Base-by-base conservation (phyloP, 2,797 vertebrate genomes). In the Rhynchotus rufescens region DNA sequence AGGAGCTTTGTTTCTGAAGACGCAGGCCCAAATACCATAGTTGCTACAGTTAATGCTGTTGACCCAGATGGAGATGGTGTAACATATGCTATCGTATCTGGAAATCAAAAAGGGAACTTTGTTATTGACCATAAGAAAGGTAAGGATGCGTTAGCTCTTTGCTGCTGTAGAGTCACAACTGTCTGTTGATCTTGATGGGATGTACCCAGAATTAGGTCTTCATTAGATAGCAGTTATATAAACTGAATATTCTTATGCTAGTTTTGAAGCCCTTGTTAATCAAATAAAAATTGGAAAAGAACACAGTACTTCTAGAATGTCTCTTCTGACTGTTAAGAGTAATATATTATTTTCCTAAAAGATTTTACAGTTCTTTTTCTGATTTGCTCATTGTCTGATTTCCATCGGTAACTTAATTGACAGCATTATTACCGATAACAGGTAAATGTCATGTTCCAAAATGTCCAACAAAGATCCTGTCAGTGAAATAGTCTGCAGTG, bases 1-100 rank as follows among this genome's bases (percentile, higher is more conserved):
- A 97, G 98, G 72, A 99, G 98, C 6, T 99, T 99, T 72, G 98
- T 99, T 88, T 99, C 98, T 2, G 98, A 99, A 96, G 99, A 99
- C 25, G 99, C 98, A 1, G 98, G 98, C 9, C 98, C 99, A 59
- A 98, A 98, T 96, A 99, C 98, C 0, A 89, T 99, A 66, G 97
- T 99, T 45, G 98, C 98, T 68, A 98, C 98, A 2, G 98, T 99
- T 61, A 97, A 98, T 91, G 98, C 98, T 5, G 98, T 98, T 85
- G 99, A 99, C 86, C 98, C 98, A 3, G 99, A 99, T 83, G 98
- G 99, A 19, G 99, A 99, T 32, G 98, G 97, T 13, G 98, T 99
- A 90, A 97, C 97, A 1, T 99, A 99, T 10, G 98, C 96, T 84
- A 99, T 99, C 93, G 87, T 97, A 11, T 97, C 97, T 73, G 99